A percentile compares a stretch with the other conserved stretches of the same genome.
Conservation (phyloP, 2,113 vertebrate genomes). For the Nestor notabilis region DNA sequence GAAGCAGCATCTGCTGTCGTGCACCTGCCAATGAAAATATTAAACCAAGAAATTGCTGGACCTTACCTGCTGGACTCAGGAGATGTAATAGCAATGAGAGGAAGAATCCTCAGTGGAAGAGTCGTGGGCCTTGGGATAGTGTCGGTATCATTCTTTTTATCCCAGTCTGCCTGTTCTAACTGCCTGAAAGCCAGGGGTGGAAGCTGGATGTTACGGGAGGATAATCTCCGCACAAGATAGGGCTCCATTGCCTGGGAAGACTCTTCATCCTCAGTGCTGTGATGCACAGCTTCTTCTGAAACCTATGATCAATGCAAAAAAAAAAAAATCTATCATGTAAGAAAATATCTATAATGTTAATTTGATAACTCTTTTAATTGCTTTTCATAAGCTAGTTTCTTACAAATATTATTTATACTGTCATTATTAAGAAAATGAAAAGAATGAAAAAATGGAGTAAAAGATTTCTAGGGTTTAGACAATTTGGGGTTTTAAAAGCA, state of each 20-base stretch:
- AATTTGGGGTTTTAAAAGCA: background rate
- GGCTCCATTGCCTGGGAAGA: conserved; percentile 82
- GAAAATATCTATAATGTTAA: background rate
- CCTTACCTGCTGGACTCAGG: conserved; percentile 90
- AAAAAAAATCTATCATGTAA: background rate
- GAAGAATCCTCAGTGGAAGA: conserved; percentile 87
- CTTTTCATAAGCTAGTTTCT: background rate
- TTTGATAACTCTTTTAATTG: background rate
- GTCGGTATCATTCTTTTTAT: conserved; percentile 81
- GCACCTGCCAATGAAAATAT: background rate
- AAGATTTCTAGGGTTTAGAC: background rate
- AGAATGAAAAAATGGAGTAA: background rate
- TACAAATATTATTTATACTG: background rate
- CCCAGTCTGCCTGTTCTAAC: conserved; percentile 88
- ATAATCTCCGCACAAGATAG: conserved; percentile 88
- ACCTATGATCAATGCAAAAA: conserved; percentile 68
- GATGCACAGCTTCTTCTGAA: conserved; percentile 83
- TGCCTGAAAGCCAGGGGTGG: conserved; percentile 92
- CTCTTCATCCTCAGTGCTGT: conserved; percentile 76
- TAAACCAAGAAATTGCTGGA: background rate
- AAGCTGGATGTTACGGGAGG: conserved; percentile 87
- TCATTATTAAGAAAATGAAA: background rate
- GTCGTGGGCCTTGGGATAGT: conserved; percentile 82
- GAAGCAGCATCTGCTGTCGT: background rate
- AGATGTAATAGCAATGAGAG: conserved; percentile 92